A percentile compares a stretch with the other conserved stretches of the same genome.
phyloP scores from a whole-genome alignment of 1,140 invertebrate genomes.

The Aphis gossypii region DNA sequence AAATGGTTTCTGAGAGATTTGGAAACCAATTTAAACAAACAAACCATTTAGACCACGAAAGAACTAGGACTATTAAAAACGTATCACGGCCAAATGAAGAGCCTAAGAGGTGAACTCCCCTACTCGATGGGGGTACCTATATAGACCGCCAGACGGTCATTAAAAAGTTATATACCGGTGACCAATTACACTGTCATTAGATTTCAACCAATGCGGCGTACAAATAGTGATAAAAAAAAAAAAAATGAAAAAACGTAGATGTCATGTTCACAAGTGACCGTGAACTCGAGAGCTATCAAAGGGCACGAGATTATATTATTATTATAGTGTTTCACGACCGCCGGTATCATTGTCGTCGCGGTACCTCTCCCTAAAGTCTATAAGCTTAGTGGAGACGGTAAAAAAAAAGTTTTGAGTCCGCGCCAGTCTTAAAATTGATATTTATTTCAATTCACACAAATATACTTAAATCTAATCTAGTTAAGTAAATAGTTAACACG shows the following conservation, averaged over 20 bases:
- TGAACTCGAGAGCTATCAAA: constrained; percentile 30
- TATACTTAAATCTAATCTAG: constrained; percentile 16
- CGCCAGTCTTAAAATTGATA: background rate
- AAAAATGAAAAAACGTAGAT: background rate
- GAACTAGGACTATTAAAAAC: constrained; percentile 34
- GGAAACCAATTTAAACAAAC: constrained; percentile 11
- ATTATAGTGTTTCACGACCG: background rate
- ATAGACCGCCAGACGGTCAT: constrained; percentile 32
- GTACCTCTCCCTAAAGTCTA: background rate
- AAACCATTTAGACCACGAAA: constrained; percentile 12
- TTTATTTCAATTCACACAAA: background rate
- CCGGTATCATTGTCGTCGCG: background rate
- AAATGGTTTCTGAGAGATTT: background rate
- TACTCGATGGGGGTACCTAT: background rate
- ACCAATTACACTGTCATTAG: constrained; percentile 38
- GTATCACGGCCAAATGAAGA: constrained; percentile 16
- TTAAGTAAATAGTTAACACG: background rate
- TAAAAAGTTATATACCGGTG: constrained; percentile 37
- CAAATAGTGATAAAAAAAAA: constrained; percentile 28
- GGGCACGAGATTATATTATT: constrained; percentile 8
- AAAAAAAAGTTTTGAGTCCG: background rate
- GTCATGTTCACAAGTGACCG: background rate
- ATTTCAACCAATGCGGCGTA: constrained; percentile 10
- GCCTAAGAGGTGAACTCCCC: background rate
- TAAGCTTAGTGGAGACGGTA: background rate